These are phyloP conservation scores for Gambusia yucatana DNA, from an alignment of 2,797 vertebrate species.

Conservation along the genomic window DNA sequence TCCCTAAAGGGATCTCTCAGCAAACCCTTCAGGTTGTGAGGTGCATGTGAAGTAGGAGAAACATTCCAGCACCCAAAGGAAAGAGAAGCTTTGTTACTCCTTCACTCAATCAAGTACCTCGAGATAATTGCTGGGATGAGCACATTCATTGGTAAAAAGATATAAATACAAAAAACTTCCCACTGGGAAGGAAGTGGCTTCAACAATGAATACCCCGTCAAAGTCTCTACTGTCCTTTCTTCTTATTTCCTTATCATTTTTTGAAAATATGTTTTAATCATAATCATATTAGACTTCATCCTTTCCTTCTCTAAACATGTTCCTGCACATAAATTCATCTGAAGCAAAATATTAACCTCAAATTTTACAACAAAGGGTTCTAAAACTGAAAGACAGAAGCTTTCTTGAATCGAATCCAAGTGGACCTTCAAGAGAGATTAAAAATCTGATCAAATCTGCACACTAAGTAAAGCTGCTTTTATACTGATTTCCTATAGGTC, in stretches of 20 bases:
- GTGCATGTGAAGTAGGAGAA: slow-evolving; percentile 71
- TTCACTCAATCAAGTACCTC: slow-evolving; percentile 41
- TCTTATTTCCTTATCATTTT: not conserved
- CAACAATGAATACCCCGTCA: slow-evolving; percentile 7
- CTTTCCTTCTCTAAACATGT: not conserved
- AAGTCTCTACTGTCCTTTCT: not conserved
- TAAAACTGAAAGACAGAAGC: not conserved
- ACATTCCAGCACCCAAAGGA: slow-evolving; percentile 61
- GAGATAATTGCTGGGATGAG: slow-evolving; percentile 34
- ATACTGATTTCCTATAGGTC: not conserved
- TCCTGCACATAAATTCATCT: not conserved
- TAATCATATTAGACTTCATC: not conserved
- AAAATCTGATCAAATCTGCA: slow-evolving; percentile 18
- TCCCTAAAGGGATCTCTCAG: slow-evolving; percentile 59
- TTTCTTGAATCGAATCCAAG: slow-evolving; percentile 24
- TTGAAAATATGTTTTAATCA: not conserved
- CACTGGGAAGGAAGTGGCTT: slow-evolving; percentile 5
- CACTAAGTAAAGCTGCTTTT: not conserved
- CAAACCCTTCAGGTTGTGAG: slow-evolving; percentile 74
- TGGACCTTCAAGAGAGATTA: slow-evolving; percentile 9
- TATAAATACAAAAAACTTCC: slow-evolving; percentile 12
- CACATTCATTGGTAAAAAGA: slow-evolving; percentile 25
- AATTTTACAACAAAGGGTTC: too few relatives aligned
- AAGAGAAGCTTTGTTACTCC: slow-evolving; percentile 57
- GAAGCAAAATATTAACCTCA: not conserved